Base-by-base conservation (phyloP, 2,888 invertebrate species). In the Mythimna albipuncta region DNA sequence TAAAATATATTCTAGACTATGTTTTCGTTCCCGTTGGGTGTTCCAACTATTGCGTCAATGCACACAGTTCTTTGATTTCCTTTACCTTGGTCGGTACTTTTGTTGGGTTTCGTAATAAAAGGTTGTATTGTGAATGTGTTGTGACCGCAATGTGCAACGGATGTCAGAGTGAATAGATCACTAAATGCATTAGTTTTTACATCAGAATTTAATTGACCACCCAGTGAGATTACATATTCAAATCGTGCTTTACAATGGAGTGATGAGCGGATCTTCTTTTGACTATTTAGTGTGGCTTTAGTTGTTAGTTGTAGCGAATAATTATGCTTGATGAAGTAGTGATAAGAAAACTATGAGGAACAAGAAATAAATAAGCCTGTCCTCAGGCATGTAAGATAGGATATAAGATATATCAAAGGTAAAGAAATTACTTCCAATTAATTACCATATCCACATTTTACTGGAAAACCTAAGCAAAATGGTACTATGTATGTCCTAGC, bases 401-500 rank as follows among this genome's bases (percentile, higher is more conserved):
- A 26, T 26, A 26, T 26, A 26, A 26, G 26, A 47, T 19, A 19
- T 70, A 82, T 82, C 73, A 67, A 57, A 58, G 47, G 19, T 58
- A 44, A 79, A 72, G 57, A 78, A 72, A 69, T 79, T 44, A 69
- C 64, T 67, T 70, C 19, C 61, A 82, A 69, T 73, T 69, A 58
- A 72, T 77, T 64, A 79, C 55, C 64, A 79, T 80, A 62, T 73
- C 63, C 55, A 83, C 62, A 69, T 63, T 79, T 85, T 81, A 80
- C 69, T 65, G 79, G 85, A 84, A 80, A 81, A 75, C 67, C 38
- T 57, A 35, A 81, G 85, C 79, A 81, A 79, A 87, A 78, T 79
- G 76, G 72, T 82, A 82, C 83, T 87, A 85, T 84, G 82, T 87
- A 85, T 84, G 82, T 76, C 82, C 68, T 79, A 87, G 81, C 87